A percentile compares a stretch with the other conserved stretches of the same genome.
Evolutionary conservation across 2,888 invertebrate species (phyloP).

Genomic region (Tupiocoris notatus): DNA sequence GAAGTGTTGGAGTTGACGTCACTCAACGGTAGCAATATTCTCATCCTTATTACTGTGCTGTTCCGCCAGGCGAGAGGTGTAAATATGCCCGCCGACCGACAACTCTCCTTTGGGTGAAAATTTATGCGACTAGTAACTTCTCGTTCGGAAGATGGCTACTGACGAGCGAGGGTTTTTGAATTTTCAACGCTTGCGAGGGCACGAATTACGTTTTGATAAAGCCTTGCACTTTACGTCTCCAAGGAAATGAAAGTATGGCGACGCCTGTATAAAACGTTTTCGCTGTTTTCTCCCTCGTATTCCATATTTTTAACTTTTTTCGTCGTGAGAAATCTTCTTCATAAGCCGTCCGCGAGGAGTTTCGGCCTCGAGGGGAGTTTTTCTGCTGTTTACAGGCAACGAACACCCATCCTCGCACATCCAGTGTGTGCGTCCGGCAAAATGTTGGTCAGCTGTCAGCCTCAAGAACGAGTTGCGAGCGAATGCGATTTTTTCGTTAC

Average conservation of each 20-base stretch:
- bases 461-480: too few species aligned
- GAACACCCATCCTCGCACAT: too few species aligned
- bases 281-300: too few species aligned
- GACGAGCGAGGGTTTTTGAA: neutral
- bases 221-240: neutral
- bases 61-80: neutral
- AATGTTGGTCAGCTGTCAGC: too few species aligned
- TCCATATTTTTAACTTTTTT: too few species aligned
- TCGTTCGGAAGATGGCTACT: neutral
- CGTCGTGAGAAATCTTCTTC: too few species aligned
- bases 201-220: neutral
- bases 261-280: neutral
- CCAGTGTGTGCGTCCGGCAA: too few species aligned
- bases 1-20: neutral
- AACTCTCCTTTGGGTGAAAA: neutral
- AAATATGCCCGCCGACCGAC: neutral
- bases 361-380: too few species aligned
- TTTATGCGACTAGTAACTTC: neutral
- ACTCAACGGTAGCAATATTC: neutral
- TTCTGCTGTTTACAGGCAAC: too few species aligned
- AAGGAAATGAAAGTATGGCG: neutral
- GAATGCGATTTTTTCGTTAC: too few species aligned
- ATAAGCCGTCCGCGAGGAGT: too few species aligned
- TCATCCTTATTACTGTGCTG: neutral
- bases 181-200: neutral